Conservation (phyloP, 1,140 invertebrate species). For the Odontomachus brunneus region DNA sequence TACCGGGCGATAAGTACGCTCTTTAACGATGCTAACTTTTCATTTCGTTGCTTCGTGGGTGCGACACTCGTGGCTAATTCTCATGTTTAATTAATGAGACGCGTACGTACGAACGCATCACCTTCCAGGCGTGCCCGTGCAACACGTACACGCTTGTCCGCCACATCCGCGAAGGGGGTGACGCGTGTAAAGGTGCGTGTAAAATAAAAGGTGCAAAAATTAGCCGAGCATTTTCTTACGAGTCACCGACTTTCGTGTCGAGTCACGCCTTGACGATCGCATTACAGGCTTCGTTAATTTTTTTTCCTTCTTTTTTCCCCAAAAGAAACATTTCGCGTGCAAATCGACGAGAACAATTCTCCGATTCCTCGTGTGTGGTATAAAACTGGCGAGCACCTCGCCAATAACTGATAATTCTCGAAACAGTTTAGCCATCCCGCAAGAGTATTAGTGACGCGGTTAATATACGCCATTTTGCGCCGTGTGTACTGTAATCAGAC, state of each 20-base stretch:
- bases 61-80: constrained; percentile 61
- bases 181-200: constrained; percentile 49
- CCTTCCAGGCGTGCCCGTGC: constrained; percentile 59
- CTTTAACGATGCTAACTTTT: constrained; percentile 71
- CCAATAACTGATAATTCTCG: neutral
- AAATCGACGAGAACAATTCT: neutral
- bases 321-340: neutral
- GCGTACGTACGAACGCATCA: constrained; percentile 49
- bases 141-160: constrained; percentile 49
- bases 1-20: constrained; percentile 59
- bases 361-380: neutral
- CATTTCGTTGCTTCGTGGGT: constrained; percentile 65
- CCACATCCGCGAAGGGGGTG: constrained; percentile 24
- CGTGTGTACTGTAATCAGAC: neutral
- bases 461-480: neutral
- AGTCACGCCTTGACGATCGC: constrained; percentile 75
- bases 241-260: constrained; percentile 50
- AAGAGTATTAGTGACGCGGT: neutral
- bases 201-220: constrained; percentile 56
- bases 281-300: constrained; percentile 76
- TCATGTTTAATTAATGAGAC: constrained; percentile 72
- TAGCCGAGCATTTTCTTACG: constrained; percentile 70
- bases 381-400: neutral
- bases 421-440: no score
- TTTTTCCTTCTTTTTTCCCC: constrained; percentile 34